phyloP scores from a whole-genome alignment of 2,888 invertebrate genomes.

The Dryocosmus kuriphilus region DNA sequence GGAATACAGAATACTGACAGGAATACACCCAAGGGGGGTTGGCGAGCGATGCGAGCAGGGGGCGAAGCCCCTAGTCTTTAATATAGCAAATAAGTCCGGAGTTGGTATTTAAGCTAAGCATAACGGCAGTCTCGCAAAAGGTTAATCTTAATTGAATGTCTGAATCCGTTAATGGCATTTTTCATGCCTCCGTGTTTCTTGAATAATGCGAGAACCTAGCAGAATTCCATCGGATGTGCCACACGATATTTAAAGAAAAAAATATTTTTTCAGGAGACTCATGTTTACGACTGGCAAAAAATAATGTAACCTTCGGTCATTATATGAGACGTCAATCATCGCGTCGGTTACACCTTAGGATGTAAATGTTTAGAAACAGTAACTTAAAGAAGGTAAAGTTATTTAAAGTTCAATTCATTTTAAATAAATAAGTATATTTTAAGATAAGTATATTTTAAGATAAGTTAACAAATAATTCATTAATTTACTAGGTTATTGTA shows the following conservation, averaged over 20 bases:
- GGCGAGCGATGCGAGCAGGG: no score
- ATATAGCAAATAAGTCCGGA: conserved; percentile 1
- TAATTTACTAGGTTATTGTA: no score
- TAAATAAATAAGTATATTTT: not conserved
- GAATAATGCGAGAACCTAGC: not conserved
- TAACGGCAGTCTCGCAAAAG: not conserved
- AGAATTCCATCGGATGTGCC: not conserved
- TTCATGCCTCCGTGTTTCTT: not conserved
- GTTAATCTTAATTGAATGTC: not conserved
- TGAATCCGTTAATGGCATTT: not conserved
- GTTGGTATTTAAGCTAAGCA: conserved; percentile 1
- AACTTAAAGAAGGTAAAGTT: no score
- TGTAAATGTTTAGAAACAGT: no score
- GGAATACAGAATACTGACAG: no score
- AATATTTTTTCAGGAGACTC: conserved; percentile 5
- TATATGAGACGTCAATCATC: not conserved
- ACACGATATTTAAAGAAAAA: conserved; percentile 13
- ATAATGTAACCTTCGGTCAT: not conserved
- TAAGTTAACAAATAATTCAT: no score
- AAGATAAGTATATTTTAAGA: no score
- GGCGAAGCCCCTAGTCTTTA: no score
- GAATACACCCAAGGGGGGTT: no score
- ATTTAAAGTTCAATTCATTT: no score
- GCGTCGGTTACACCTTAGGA: not conserved
- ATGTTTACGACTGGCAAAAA: conserved; percentile 6